Percentiles rank a stretch among this genome's conserved stretches.
Conservation (phyloP, 1,140 invertebrate species). For the Linepithema humile region DNA sequence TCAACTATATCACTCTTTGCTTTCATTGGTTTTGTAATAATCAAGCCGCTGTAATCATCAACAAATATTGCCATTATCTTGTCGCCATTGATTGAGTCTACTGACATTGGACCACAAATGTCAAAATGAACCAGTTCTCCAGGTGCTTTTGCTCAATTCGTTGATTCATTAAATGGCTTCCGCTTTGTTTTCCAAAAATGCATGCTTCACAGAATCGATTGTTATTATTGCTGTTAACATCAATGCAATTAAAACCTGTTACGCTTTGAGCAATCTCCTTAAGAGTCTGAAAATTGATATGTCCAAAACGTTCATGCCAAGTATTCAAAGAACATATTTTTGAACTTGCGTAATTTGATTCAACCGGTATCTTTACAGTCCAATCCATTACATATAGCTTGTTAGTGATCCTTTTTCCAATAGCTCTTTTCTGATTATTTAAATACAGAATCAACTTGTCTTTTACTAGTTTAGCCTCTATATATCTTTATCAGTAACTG, state of each 20-base stretch:
- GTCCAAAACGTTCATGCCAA: background rate
- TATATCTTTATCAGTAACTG: background rate
- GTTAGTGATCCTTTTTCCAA: no score
- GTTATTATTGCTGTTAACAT: background rate
- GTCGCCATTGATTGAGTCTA: background rate
- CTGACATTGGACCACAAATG: background rate
- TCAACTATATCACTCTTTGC: background rate
- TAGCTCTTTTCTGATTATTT: no score
- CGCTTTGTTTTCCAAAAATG: background rate
- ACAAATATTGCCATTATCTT: background rate
- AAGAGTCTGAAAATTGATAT: no score
- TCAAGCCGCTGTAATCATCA: background rate
- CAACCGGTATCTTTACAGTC: no score
- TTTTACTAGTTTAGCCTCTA: background rate
- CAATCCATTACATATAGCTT: no score
- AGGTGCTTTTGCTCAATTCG: background rate
- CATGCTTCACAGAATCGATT: background rate
- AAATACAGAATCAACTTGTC: no score
- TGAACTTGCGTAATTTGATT: no score
- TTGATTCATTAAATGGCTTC: background rate
- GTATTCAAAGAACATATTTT: no score
- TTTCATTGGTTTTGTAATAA: background rate
- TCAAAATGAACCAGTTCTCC: conserved; percentile 11
- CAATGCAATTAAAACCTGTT: background rate
- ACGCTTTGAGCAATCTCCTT: background rate